Conservation (phyloP, 2,797 vertebrate species). For the Hydrolagus colliei region DNA sequence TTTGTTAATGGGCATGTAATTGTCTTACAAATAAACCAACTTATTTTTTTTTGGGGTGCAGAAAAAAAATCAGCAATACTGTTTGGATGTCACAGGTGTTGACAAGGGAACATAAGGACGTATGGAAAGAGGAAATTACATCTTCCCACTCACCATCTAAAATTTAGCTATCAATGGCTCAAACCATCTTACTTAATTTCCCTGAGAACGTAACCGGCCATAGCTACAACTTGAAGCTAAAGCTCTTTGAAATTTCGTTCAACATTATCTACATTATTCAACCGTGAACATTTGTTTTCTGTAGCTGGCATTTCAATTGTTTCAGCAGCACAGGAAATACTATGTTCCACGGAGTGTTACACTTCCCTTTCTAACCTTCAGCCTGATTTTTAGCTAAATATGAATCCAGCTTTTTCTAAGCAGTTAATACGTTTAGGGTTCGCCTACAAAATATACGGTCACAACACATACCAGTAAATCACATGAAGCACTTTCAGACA, state of each 20-base stretch:
- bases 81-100: background rate
- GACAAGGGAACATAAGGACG: background rate
- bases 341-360: too few species aligned
- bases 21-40: background rate
- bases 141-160: background rate
- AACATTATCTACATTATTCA: too few species aligned
- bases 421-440: too few species aligned
- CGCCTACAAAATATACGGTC: too few species aligned
- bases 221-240: background rate
- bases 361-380: too few species aligned
- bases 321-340: too few species aligned
- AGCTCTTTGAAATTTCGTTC: background rate
- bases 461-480: too few species aligned
- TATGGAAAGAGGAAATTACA: background rate
- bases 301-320: too few species aligned
- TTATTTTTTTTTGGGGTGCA: background rate
- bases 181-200: background rate
- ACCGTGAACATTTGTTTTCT: too few species aligned
- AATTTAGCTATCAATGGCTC: background rate
- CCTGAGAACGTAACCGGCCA: background rate
- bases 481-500: too few species aligned
- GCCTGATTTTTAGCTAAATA: too few species aligned
- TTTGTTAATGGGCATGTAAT: slow-evolving; percentile 22
- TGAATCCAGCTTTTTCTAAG: too few species aligned
- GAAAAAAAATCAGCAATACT: background rate